Percentiles rank a stretch among this genome's conserved stretches.
Evolutionary conservation across 2,113 vertebrate genomes (phyloP).

Genomic region (Neoarius graeffei): DNA sequence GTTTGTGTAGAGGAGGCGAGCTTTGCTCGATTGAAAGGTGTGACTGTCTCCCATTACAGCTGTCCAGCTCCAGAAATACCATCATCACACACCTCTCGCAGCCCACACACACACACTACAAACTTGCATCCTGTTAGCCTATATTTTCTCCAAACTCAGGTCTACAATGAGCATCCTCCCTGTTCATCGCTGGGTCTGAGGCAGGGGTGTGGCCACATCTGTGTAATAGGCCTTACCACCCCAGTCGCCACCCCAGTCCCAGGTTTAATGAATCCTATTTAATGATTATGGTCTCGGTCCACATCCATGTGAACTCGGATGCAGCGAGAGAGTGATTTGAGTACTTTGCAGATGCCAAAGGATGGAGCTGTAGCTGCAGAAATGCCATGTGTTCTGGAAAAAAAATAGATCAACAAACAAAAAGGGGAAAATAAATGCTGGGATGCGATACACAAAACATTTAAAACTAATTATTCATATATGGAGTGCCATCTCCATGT

Average conservation of each 20-base stretch:
- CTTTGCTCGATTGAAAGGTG: slow-evolving; percentile 58
- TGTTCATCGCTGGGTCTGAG: background rate
- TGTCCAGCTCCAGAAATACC: slow-evolving; percentile 60
- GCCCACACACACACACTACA: slow-evolving; percentile 28
- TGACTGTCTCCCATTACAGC: slow-evolving; percentile 63
- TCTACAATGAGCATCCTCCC: slow-evolving; percentile 32
- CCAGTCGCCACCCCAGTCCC: background rate
- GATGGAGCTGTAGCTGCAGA: background rate
- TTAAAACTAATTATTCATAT: background rate
- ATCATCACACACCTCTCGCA: slow-evolving; percentile 45
- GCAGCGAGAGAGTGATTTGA: background rate
- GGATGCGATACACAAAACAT: background rate
- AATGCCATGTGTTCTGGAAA: background rate
- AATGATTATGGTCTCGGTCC: background rate
- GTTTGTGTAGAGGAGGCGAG: slow-evolving; percentile 50
- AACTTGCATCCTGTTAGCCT: slow-evolving; percentile 41
- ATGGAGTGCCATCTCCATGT: background rate
- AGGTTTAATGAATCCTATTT: background rate
- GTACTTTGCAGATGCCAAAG: background rate
- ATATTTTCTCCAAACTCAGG: slow-evolving; percentile 44
- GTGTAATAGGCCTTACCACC: background rate
- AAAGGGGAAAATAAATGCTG: background rate
- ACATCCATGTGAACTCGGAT: background rate
- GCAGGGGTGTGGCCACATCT: background rate
- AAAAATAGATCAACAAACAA: background rate